A percentile compares a stretch with the other conserved stretches of the same genome.
Conservation (phyloP, 2,797 vertebrate genomes). For the Sebastes hopkinsi region DNA sequence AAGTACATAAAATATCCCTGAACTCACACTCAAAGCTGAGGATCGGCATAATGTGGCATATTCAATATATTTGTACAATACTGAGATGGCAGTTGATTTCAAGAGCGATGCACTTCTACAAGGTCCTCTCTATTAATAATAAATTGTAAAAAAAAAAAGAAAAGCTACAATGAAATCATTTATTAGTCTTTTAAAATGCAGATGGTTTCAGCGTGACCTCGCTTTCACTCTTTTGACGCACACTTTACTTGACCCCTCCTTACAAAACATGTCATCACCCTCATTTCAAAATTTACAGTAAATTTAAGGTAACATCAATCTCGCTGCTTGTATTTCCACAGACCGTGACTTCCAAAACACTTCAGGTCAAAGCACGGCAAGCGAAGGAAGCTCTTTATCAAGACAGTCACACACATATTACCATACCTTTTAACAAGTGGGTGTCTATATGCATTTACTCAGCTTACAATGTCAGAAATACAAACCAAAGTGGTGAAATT, state of each 20-base stretch:
- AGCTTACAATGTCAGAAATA: constrained; percentile 14
- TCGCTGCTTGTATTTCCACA: not conserved
- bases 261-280: not conserved
- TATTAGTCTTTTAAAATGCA: not conserved
- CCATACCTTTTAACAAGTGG: constrained; percentile 3
- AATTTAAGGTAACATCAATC: not conserved
- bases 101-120: not conserved
- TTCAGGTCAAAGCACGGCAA: not conserved
- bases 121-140: not conserved
- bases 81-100: not conserved
- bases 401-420: not conserved
- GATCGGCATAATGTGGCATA: not conserved
- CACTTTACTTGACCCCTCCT: not conserved
- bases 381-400: not conserved
- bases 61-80: not conserved
- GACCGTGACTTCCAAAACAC: not conserved
- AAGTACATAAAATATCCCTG: not conserved
- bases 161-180: not conserved
- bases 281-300: not conserved
- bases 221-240: not conserved
- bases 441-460: constrained; percentile 14
- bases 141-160: not conserved
- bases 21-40: not conserved
- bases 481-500: constrained; percentile 20
- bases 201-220: not conserved